Base-by-base conservation (phyloP, 2,888 invertebrate genomes). In the Pseudococcus longispinus region DNA sequence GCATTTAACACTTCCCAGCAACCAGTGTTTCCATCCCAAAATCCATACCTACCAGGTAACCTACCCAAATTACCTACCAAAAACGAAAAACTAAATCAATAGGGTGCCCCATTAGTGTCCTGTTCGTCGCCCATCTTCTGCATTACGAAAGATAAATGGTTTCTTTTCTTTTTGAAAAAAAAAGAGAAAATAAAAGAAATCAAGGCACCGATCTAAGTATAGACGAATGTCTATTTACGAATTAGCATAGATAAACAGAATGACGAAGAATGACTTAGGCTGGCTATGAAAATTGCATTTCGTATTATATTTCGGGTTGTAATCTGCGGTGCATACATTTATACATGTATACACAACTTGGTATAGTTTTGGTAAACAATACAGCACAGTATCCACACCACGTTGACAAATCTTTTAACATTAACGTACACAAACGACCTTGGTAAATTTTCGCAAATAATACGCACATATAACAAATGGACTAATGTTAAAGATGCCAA, bases 401-500 rank as follows among this genome's bases (percentile, higher is more conserved):
- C 65, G 23, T 65, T 65, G 65, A 65, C 65, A 23, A 65, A 65
- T 26, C 65, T 65, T 65, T n/a, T 0, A 5, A 51, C 51, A n/a
- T 51, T n/a, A 1, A 37, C 37, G 37, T 51, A 51, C n/a, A 51
- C 51, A 51, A 51, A 65, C 26, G 65, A 65, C 65, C 65, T 65
- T 65, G 65, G 26, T 5, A 26, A 65, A 65, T 65, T 65, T 65
- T 65, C 65, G 65, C 60, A 60, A 60, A 60, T 60, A 60, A 60
- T 60, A 6, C 60, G 8, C 65, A 3, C 11, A 3, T 15, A 23
- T 11, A 65, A 65, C 9, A 65, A 26, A 26, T 26, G 65, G 65
- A 26, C 9, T n/a, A 51, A 51, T 18, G 8, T 51, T 51, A 65
- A 65, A 65, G 65, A 65, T 65, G 65, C 15, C 2, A 20, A 60